Evolutionary conservation across 2,797 vertebrate genomes (phyloP).

Genomic region (Neosilurus hyrtlii): DNA sequence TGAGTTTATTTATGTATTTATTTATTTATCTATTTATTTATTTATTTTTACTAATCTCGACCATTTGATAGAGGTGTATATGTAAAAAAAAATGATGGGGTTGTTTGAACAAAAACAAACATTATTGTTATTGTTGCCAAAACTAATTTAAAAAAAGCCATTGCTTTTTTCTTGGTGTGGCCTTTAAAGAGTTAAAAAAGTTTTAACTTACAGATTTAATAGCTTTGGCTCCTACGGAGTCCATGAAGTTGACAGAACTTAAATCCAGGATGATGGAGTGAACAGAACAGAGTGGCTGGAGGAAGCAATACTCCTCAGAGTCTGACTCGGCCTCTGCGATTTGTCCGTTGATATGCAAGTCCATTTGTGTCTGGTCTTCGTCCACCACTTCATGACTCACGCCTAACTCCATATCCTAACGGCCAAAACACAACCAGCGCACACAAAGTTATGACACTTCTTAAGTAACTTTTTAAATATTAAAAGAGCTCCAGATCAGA

Average conservation of each 20-base stretch:
- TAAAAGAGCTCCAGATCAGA: too few relatives aligned
- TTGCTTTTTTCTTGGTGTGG: too few relatives aligned
- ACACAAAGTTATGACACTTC: neutral
- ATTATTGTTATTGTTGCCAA: too few relatives aligned
- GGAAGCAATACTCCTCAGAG: constrained; percentile 73
- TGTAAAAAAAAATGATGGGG: too few relatives aligned
- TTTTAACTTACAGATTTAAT: constrained; percentile 80
- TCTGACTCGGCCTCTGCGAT: constrained; percentile 58
- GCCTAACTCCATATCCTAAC: constrained; percentile 68
- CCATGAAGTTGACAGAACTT: constrained; percentile 84
- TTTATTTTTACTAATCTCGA: too few relatives aligned
- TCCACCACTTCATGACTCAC: constrained; percentile 76
- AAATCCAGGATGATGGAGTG: constrained; percentile 89
- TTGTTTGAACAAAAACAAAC: too few relatives aligned
- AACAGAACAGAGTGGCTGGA: constrained; percentile 65
- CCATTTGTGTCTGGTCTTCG: constrained; percentile 50
- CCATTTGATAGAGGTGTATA: too few relatives aligned
- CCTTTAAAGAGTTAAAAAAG: too few relatives aligned
- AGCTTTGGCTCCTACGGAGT: constrained; percentile 91
- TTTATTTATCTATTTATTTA: too few relatives aligned
- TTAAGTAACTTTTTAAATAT: too few relatives aligned
- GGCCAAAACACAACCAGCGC: constrained; percentile 2
- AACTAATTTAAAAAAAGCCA: too few relatives aligned
- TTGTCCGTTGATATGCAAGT: constrained; percentile 72
- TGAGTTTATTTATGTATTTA: too few relatives aligned